These are phyloP conservation scores for Lophius piscatorius DNA, from an alignment of 2,113 vertebrate genomes.

Conservation along the genomic window DNA sequence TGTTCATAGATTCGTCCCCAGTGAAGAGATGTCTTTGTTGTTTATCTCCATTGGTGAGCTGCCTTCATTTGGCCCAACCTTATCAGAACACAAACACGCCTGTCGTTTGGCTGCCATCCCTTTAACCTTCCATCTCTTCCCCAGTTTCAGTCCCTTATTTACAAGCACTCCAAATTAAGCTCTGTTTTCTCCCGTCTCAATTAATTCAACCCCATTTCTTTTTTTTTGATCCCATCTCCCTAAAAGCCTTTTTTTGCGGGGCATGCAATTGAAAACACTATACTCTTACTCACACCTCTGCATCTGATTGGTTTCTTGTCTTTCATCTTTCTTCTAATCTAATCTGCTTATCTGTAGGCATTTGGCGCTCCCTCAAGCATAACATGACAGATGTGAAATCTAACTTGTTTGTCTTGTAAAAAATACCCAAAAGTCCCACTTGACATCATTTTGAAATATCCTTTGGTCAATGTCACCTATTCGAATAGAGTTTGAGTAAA, in stretches of 20 bases:
- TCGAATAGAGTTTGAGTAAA: too few relatives aligned
- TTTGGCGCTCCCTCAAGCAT: slow-evolving; percentile 37
- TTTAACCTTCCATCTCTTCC: slow-evolving; percentile 29
- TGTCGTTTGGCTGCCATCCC: slow-evolving; percentile 75
- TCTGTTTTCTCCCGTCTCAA: slow-evolving; percentile 22
- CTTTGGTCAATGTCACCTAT: too few relatives aligned
- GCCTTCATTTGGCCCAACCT: slow-evolving; percentile 73
- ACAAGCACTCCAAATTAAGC: slow-evolving; percentile 43
- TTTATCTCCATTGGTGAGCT: slow-evolving; percentile 75
- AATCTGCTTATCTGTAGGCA: slow-evolving; percentile 52
- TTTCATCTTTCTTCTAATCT: slow-evolving; percentile 34
- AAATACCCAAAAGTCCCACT: too few relatives aligned
- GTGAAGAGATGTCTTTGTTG: slow-evolving; percentile 77
- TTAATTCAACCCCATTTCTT: slow-evolving; percentile 21
- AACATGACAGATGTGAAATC: too few relatives aligned
- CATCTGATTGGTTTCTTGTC: not conserved
- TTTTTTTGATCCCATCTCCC: slow-evolving; percentile 1
- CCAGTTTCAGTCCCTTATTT: slow-evolving; percentile 43
- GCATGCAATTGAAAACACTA: not conserved
- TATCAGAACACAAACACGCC: slow-evolving; percentile 82
- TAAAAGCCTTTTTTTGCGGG: too few relatives aligned
- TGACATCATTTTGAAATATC: too few relatives aligned
- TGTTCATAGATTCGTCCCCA: slow-evolving; percentile 68
- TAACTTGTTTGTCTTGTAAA: too few relatives aligned
- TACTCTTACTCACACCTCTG: slow-evolving; percentile 1